A percentile compares a stretch with the other conserved stretches of the same genome.
These are phyloP conservation scores for Nipponacmea schrenckii DNA, from an alignment of 2,888 invertebrate species.

Conservation along the genomic window DNA sequence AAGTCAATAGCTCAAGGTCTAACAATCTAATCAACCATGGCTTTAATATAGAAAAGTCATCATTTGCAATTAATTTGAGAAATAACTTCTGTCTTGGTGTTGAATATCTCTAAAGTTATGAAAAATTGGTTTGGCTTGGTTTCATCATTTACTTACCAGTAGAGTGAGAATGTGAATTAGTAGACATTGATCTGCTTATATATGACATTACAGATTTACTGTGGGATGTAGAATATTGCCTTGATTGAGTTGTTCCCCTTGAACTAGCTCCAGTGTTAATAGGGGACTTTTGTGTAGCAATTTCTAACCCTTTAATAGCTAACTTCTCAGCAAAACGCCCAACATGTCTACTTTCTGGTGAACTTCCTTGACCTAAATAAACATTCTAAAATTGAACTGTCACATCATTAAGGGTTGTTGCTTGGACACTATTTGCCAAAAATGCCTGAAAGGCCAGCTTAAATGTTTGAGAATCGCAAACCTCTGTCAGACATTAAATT, in stretches of 20 bases:
- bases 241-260: constrained; percentile 3
- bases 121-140: too few species aligned
- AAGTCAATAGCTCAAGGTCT: too few species aligned
- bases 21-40: too few species aligned
- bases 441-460: too few species aligned
- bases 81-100: too few species aligned
- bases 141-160: constrained; percentile 10
- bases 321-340: constrained; percentile 47
- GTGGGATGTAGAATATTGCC: constrained; percentile 22
- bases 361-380: constrained; percentile 59
- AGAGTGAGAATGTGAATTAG: constrained; percentile 12
- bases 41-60: too few species aligned
- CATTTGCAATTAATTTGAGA: too few species aligned
- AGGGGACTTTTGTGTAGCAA: constrained; percentile 43
- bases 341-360: constrained; percentile 49
- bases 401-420: too few species aligned
- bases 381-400: constrained; percentile 8
- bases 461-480: too few species aligned
- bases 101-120: too few species aligned
- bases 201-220: constrained; percentile 16
- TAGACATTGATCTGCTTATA: constrained; percentile 18
- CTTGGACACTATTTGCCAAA: too few species aligned
- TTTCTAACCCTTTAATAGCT: constrained; percentile 55
- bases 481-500: too few species aligned
- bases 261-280: background rate